Conservation (phyloP, 2,113 vertebrate species). For the Syrrhaptes paradoxus region DNA sequence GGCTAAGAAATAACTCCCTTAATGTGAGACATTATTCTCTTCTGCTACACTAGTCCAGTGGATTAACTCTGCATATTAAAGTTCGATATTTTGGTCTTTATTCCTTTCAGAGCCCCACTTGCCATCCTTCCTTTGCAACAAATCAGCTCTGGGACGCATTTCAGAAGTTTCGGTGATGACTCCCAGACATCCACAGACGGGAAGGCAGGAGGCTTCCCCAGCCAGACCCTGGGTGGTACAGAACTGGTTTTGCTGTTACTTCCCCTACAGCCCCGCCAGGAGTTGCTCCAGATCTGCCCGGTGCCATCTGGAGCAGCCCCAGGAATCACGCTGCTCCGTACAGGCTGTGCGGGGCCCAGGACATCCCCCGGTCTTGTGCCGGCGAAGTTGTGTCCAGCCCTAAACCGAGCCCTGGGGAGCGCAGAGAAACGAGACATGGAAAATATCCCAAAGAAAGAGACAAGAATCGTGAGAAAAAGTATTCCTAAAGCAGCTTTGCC, state of each 20-base stretch:
- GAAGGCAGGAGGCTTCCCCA: neutral
- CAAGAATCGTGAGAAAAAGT: neutral
- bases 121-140: neutral
- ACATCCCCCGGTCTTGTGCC: fast-evolving
- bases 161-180: neutral
- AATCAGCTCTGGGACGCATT: neutral
- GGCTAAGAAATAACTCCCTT: neutral
- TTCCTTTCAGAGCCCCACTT: neutral
- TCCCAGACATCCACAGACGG: neutral
- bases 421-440: neutral
- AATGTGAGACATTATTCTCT: neutral
- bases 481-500: neutral
- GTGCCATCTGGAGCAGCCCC: neutral
- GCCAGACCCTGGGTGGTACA: fast-evolving
- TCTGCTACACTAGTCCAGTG: neutral
- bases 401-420: neutral
- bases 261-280: neutral
- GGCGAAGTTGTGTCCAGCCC: neutral
- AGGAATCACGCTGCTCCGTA: neutral
- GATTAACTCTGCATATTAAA: neutral
- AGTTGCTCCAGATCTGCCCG: neutral
- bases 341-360: neutral
- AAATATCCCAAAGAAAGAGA: neutral
- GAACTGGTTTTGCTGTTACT: neutral
- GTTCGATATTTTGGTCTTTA: neutral